Conservation (phyloP, 1,140 invertebrate genomes). For the Chionoecetes opilio region DNA sequence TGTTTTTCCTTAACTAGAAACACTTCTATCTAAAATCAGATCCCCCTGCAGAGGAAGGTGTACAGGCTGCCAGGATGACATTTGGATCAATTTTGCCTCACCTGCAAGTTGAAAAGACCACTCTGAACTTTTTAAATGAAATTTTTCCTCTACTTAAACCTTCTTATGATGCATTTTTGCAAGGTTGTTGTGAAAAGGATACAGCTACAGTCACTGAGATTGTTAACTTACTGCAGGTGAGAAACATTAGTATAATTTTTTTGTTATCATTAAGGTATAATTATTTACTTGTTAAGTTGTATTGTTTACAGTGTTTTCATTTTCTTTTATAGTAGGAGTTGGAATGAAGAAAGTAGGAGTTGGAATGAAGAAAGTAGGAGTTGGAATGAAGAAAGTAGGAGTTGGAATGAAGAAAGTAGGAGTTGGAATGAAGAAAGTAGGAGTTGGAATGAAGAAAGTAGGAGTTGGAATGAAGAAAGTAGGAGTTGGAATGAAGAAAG, state of each 20-base stretch:
- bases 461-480: too few species aligned
- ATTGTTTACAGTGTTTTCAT: too few species aligned
- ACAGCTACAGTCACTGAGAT: not conserved
- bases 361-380: too few species aligned
- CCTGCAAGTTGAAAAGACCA: slow-evolving; percentile 46
- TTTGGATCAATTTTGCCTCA: slow-evolving; percentile 54
- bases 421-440: too few species aligned
- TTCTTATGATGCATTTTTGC: slow-evolving; percentile 38
- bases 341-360: too few species aligned
- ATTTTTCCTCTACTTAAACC: slow-evolving; percentile 31
- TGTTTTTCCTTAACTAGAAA: slow-evolving; percentile 43
- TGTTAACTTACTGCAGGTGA: slow-evolving; percentile 38
- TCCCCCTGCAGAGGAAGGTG: slow-evolving; percentile 23
- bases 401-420: too few species aligned
- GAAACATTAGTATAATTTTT: not conserved
- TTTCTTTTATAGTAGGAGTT: too few species aligned
- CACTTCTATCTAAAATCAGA: slow-evolving; percentile 14
- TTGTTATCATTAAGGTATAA: not conserved
- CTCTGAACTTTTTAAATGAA: not conserved
- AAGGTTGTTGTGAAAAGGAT: not conserved
- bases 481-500: too few species aligned
- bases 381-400: too few species aligned
- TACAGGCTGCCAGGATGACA: slow-evolving; percentile 53
- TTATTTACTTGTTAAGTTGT: too few species aligned
- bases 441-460: too few species aligned